These are phyloP conservation scores for Anoplophora glabripennis DNA, from an alignment of 1,140 invertebrate genomes.

Conservation along the genomic window DNA sequence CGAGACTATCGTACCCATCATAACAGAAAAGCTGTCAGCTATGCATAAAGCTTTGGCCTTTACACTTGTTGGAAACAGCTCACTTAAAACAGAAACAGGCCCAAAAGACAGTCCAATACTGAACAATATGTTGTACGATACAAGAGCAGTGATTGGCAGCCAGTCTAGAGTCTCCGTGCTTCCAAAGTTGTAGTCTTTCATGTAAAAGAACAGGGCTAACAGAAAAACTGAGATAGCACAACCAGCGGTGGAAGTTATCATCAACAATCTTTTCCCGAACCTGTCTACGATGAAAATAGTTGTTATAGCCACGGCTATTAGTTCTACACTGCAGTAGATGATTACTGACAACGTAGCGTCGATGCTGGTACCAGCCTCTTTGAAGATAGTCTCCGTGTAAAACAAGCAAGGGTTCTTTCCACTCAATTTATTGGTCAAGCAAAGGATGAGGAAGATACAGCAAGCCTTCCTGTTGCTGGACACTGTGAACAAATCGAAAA, in stretches of 20 bases:
- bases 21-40: conserved; percentile 66
- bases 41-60: conserved; percentile 67
- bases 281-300: conserved; percentile 68
- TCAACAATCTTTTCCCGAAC: conserved; percentile 66
- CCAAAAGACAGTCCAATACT: conserved; percentile 68
- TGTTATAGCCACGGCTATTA: conserved; percentile 67
- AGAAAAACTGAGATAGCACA: conserved; percentile 55
- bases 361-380: conserved; percentile 49
- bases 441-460: conserved; percentile 54
- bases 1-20: conserved; percentile 70
- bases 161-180: conserved; percentile 30
- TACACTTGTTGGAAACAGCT: conserved; percentile 69
- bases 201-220: conserved; percentile 60
- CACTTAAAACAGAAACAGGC: conserved; percentile 68
- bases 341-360: conserved; percentile 51
- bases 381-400: conserved; percentile 60
- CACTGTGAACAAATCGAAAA: conserved; percentile 53
- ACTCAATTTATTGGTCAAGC: conserved; percentile 63
- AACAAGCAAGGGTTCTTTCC: conserved; percentile 65
- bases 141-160: conserved; percentile 58
- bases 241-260: conserved; percentile 60
- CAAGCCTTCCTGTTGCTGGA: conserved; percentile 52
- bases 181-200: conserved; percentile 46
- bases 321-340: conserved; percentile 58
- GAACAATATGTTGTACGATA: conserved; percentile 69